phyloP scores from a whole-genome alignment of 2,797 vertebrate genomes.

The Helicolenus hilgendorfi region DNA sequence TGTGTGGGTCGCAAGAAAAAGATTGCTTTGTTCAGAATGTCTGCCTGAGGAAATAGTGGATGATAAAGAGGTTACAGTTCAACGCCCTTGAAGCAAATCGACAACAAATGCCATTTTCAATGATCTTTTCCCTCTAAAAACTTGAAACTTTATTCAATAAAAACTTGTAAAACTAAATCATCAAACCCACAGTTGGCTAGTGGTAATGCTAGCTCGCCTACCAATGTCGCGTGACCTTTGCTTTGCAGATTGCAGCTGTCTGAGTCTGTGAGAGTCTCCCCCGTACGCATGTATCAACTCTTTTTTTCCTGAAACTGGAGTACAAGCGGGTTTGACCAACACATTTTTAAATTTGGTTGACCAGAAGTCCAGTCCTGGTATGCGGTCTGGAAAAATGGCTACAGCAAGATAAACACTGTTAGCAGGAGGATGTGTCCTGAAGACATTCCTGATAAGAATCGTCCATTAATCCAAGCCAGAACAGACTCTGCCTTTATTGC shows the following conservation, averaged over 20 bases:
- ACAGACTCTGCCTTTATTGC: conserved; percentile 40
- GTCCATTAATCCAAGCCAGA: conserved; percentile 57
- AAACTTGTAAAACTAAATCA: neutral
- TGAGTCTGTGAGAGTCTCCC: neutral
- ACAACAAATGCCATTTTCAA: neutral
- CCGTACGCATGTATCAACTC: neutral
- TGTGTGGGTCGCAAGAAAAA: neutral
- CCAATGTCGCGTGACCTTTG: neutral
- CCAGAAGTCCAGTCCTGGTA: neutral
- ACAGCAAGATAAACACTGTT: conserved; percentile 49
- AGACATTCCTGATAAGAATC: conserved; percentile 72
- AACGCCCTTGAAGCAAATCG: neutral
- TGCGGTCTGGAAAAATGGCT: conserved; percentile 26
- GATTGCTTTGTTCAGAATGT: neutral
- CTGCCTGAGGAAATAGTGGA: neutral
- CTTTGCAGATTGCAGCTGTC: neutral
- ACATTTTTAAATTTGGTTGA: conserved; percentile 21
- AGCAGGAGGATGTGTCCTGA: conserved; percentile 54
- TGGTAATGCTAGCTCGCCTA: neutral
- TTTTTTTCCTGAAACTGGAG: conserved; percentile 14
- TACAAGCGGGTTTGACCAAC: neutral
- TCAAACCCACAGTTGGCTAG: neutral
- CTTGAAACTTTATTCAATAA: neutral
- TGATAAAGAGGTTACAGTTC: neutral
- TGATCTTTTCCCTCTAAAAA: neutral